Base-by-base conservation (phyloP, 2,888 invertebrate species). In the Leptinotarsa haldemani region DNA sequence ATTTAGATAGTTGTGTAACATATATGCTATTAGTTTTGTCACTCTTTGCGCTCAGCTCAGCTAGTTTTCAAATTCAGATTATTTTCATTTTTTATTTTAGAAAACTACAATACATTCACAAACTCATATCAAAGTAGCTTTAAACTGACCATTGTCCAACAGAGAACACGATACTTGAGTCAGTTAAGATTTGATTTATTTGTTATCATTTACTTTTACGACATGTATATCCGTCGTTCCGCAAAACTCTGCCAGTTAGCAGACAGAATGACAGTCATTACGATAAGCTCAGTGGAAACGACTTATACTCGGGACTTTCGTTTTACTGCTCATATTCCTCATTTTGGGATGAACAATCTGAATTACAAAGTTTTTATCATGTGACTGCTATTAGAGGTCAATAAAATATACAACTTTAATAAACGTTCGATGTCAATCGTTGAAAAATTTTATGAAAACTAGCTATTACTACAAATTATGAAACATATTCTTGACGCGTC, bases 141-240 rank as follows among this genome's bases (percentile, higher is more conserved):
- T 65, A 52, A 71, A 68, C 65, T 61, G 65, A 53, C 71, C 50
- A 56, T 53, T 18, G 56, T 66, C 72, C 70, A 53, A 64, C 50
- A 53, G 65, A 64, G 78, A 78, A 78, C 77, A 77, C 80, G 71
- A 67, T 73, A 75, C 75, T 78, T 78, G 73, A 74, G 71, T 68
- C 75, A 69, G 78, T 80, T 80, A 80, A 78, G 77, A 75, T 78
- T 80, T 82, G 82, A 82, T 78, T 83, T 82, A 83, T 83, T 82
- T 77, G 81, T 74, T 79, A 78, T 78, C 81, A 77, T 83, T 83
- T 80, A 78, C 80, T 83, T 82, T 82, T 79, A 82, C 75, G 77
- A 77, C 79, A 75, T 74, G 78, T 78, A 78, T 79, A 78, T 81
- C 80, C 80, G 82, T 74, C 53, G 69, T 77, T 74, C 66, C 75